Percentiles rank a stretch among this genome's conserved stretches.
Evolutionary conservation across 1,140 invertebrate species (phyloP).

Genomic region (Bombus polaris): DNA sequence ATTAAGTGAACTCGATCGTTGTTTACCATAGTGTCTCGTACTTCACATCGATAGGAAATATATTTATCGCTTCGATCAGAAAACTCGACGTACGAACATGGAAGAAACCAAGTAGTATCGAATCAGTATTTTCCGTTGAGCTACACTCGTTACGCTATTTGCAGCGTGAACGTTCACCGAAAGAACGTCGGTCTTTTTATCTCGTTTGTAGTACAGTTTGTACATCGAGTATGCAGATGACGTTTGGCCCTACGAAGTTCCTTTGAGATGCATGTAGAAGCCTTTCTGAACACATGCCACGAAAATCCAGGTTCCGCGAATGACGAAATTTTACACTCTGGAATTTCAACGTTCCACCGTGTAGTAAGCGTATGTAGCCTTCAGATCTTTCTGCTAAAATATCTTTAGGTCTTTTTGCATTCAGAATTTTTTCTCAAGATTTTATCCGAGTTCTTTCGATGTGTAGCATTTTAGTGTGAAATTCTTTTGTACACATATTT

Average conservation of each 20-base stretch:
- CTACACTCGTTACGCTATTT: background rate
- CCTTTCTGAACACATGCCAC: background rate
- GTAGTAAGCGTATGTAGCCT: background rate
- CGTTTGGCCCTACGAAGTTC: background rate
- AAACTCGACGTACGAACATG: background rate
- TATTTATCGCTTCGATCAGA: background rate
- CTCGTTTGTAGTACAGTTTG: background rate
- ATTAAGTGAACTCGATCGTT: background rate
- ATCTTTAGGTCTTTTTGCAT: background rate
- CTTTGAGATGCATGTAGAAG: background rate
- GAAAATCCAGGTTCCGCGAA: slow-evolving; percentile 11
- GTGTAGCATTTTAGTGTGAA: background rate
- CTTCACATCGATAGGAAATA: background rate
- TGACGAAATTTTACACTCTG: background rate
- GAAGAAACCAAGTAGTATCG: background rate
- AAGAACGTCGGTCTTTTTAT: background rate
- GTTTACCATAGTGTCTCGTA: background rate
- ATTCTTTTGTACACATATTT: background rate
- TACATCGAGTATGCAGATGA: slow-evolving; percentile 23
- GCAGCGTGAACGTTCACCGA: too few species aligned
- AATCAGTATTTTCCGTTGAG: background rate
- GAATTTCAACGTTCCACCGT: background rate
- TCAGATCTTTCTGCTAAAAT: background rate
- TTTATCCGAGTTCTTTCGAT: background rate
- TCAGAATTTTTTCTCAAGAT: background rate